Evolutionary conservation across 1,140 invertebrate genomes (phyloP), one percentile per base, ranked within the genome.

Genomic region (Microplitis mediator): DNA sequence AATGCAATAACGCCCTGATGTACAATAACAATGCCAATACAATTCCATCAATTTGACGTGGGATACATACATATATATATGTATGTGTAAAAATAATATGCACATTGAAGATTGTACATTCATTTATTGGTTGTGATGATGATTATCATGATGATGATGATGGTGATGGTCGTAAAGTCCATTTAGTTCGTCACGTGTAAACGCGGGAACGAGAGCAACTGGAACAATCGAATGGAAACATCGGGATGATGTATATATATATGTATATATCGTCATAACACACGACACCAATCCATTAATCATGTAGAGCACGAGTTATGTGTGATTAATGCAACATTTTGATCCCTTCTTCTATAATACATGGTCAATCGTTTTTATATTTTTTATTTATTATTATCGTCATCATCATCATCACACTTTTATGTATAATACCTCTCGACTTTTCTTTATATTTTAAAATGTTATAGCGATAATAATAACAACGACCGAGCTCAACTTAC

Each of bases 251-350:
- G 62, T 50, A 50, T 14, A 16, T 11, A 6, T n/a, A 31, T 16
- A 11, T 65, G 9, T 39, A 4, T 66, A 51, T 34, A 60, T 54
- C 54, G 16, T 34, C 54, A 52, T 35, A 67, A 14, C 65, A 8
- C 51, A 13, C 39, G 56, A 51, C 56, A 62, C 45, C 58, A 45
- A 70, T 72, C 66, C 74, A 75, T 75, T 75, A 75, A 75, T 75
- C 74, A 75, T 72, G 39, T 45, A 65, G 58, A 56, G 51, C 60
- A 52, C 32, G 65, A 72, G 60, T 63, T 65, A 68, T 51, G 56
- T 32, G 74, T 72, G 69, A 72, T 72, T 75, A 75, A 72, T 75
- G 74, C 65, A 64, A 34, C 31, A 52, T 11, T 36, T 39, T 70
- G 4, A 58, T 52, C 34, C 4, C 34, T 36, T 66, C 4, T 51